Evolutionary conservation across 2,888 invertebrate genomes (phyloP), one percentile per base, ranked within the genome.

Genomic region (Rutpela maculata): DNA sequence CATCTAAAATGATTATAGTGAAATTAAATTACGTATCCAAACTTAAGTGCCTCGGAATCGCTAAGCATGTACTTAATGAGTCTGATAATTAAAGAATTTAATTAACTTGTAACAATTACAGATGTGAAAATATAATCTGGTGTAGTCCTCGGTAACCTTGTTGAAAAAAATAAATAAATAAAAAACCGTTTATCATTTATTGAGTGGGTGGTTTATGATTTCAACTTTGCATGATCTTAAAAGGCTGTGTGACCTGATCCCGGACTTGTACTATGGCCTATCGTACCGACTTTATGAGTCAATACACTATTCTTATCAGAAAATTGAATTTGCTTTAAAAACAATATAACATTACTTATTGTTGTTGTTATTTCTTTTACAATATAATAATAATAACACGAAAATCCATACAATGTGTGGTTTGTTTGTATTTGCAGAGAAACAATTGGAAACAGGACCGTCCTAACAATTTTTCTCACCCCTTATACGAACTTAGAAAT

Each of bases 251-350:
- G 70, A 71, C 67, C 62, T 77, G 76, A 79, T 79, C 76, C 76
- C 79, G 79, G 79, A 79, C 74, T 79, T 79, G 79, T 78, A 79
- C 79, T 77, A 66, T 79, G 79, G 63, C 78, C 78, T 78, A 67
- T 76, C 50, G 59, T 60, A 66, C 65, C 67, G 31, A 57, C 35
- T 62, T 65, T 76, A 67, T 78, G 76, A 79, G 74, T 79, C 79
- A 79, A 79, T 79, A 78, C 75, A 78, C 75, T 73, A 72, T 22
- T 43, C 74, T 77, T 77, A 77, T 77, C 77, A 59, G 38, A 26
- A 70, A 70, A 70, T 70, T 70, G 17, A 62, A 65, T 65, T 65
- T 43, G 65, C 65, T 65, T 31, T 62, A 17, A 65, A 65, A 65
- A 65, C 38, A 65, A 50, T 50, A 65, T 65, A 38, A 59, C 22